These are phyloP conservation scores for Cotesia glomerata DNA, from an alignment of 1,140 invertebrate species.

Conservation along the genomic window DNA sequence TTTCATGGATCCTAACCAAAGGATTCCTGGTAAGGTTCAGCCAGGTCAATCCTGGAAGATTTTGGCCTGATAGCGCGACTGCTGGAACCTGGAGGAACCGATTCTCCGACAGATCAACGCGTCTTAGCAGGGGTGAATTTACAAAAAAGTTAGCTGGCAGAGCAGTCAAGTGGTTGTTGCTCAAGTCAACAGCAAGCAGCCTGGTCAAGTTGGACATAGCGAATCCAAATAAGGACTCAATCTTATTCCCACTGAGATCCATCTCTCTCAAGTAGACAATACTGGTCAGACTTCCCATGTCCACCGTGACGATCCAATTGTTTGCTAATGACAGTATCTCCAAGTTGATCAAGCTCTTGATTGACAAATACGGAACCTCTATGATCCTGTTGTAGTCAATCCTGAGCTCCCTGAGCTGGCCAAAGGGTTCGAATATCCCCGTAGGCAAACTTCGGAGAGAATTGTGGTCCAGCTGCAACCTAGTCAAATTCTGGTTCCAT, in stretches of 20 bases:
- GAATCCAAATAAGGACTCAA: conserved; percentile 79
- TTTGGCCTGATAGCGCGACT: conserved; percentile 75
- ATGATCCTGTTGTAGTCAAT: conserved; percentile 75
- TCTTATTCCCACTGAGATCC: conserved; percentile 76
- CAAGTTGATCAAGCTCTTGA: conserved; percentile 75
- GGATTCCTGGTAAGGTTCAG: conserved; percentile 85
- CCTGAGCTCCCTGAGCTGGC: conserved; percentile 77
- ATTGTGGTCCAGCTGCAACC: conserved; percentile 77
- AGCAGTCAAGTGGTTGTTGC: conserved; percentile 75
- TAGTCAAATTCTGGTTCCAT: conserved; percentile 75
- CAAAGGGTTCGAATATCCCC: conserved; percentile 72
- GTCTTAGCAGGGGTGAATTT: conserved; percentile 72
- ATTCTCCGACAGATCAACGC: conserved; percentile 82
- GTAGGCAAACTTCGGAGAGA: conserved; percentile 69
- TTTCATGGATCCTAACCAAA: conserved; percentile 73
- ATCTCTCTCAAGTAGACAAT: conserved; percentile 76
- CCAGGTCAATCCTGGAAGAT: conserved; percentile 74
- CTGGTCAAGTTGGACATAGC: conserved; percentile 76
- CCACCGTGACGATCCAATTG: conserved; percentile 75
- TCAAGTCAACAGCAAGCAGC: conserved; percentile 75
- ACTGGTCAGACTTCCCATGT: conserved; percentile 77
- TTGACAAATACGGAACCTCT: conserved; percentile 77
- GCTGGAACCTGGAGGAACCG: conserved; percentile 82
- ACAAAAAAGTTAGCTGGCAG: conserved; percentile 83
- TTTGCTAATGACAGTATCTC: conserved; percentile 75